Conservation (phyloP, 2,113 vertebrate species). For the Epinephelus cyanopodus region DNA sequence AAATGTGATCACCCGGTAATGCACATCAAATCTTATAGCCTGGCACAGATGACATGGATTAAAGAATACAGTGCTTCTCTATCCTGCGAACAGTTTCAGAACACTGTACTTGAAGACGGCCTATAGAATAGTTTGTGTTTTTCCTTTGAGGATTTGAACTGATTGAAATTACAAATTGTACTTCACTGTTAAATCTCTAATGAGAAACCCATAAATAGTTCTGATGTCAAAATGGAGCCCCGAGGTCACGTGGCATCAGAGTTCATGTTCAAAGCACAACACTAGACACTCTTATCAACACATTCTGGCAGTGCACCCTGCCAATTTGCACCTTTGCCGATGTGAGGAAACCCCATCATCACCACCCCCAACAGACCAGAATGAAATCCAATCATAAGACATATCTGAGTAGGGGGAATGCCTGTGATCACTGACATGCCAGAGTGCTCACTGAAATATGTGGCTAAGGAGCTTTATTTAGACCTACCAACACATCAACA, state of each 20-base stretch:
- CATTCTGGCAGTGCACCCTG: not conserved
- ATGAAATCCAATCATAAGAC: not conserved
- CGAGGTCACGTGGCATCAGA: not conserved
- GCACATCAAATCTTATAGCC: not conserved
- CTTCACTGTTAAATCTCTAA: not conserved
- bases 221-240: not conserved
- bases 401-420: not conserved
- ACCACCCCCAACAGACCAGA: not conserved
- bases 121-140: not conserved
- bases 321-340: constrained; percentile 2
- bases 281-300: not conserved
- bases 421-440: not conserved
- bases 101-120: not conserved
- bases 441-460: not conserved
- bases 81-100: not conserved
- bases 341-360: not conserved
- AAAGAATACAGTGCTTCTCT: not conserved
- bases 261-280: not conserved
- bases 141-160: not conserved
- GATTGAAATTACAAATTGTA: not conserved
- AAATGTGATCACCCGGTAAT: not conserved
- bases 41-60: not conserved
- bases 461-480: constrained; percentile 12
- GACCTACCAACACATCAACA: not conserved
- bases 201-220: not conserved